Evolutionary conservation across 2,113 vertebrate species (phyloP).

Genomic region (Peromyscus polionotus): DNA sequence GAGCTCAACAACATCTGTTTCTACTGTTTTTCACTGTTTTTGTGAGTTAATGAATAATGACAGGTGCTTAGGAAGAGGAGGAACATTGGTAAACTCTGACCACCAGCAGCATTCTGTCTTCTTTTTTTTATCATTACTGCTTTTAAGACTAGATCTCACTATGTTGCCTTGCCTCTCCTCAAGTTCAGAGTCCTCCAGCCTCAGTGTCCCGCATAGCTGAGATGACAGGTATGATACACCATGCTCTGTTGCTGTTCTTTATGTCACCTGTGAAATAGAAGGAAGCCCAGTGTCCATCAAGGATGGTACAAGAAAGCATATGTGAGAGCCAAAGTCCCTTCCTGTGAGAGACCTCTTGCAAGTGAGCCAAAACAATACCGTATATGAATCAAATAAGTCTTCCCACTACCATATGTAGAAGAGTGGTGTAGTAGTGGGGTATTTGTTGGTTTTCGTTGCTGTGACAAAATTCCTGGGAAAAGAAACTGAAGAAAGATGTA

Average conservation of each 20-base stretch:
- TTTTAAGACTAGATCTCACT: background rate
- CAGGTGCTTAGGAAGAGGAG: constrained; percentile 39
- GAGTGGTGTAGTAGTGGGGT: background rate
- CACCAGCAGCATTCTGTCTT: background rate
- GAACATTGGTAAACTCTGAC: background rate
- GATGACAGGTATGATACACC: background rate
- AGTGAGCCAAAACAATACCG: background rate
- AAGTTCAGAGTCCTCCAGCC: background rate
- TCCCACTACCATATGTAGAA: background rate
- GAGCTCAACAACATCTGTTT: constrained; percentile 80
- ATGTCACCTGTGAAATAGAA: background rate
- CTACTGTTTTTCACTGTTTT: constrained; percentile 63
- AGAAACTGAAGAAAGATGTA: background rate
- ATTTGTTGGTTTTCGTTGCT: background rate
- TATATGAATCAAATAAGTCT: background rate
- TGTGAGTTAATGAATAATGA: constrained; percentile 71
- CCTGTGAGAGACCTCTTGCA: background rate
- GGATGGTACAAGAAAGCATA: background rate
- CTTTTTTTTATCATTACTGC: background rate
- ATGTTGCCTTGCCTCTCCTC: background rate
- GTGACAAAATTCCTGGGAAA: background rate
- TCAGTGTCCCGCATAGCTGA: background rate
- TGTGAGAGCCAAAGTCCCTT: background rate
- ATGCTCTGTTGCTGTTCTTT: background rate
- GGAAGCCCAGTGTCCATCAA: background rate